These are phyloP conservation scores for Zosterops hypoxanthus DNA, from an alignment of 2,113 vertebrate genomes.

Conservation along the genomic window DNA sequence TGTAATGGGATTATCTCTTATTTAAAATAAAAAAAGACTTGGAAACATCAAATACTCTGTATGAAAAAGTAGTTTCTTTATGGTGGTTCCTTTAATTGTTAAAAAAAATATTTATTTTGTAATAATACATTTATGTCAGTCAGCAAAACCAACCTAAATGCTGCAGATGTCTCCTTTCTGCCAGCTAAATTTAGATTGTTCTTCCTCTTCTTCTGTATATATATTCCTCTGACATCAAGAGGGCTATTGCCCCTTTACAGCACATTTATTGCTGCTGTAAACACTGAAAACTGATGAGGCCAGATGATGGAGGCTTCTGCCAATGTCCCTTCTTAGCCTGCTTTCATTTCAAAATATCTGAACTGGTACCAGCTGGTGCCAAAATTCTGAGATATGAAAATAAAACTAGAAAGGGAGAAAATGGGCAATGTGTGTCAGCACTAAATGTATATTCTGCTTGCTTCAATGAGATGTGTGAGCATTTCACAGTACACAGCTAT, in stretches of 20 bases:
- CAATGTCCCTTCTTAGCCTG: neutral
- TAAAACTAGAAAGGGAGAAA: neutral
- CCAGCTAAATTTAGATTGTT: slow-evolving; percentile 38
- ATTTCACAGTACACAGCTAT: neutral
- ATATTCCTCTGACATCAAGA: slow-evolving; percentile 21
- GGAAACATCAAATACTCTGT: neutral
- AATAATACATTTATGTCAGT: neutral
- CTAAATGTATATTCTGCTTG: neutral
- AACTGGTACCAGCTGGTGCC: neutral
- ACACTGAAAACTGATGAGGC: slow-evolving; percentile 17
- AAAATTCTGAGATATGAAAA: neutral
- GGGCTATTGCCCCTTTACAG: neutral
- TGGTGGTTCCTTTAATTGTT: neutral
- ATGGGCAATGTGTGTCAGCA: neutral
- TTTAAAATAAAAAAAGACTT: slow-evolving; percentile 22
- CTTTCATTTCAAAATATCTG: neutral
- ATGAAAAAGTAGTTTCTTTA: neutral
- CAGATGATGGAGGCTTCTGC: neutral
- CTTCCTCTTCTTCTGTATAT: neutral
- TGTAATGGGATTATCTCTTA: slow-evolving; percentile 3
- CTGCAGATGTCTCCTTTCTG: slow-evolving; percentile 27
- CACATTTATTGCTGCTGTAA: slow-evolving; percentile 42
- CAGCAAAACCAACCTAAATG: slow-evolving; percentile 8
- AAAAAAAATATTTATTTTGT: neutral
- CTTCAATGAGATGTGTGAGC: neutral